Conservation (phyloP, 2,113 vertebrate species). For the Heteronetta atricapilla region DNA sequence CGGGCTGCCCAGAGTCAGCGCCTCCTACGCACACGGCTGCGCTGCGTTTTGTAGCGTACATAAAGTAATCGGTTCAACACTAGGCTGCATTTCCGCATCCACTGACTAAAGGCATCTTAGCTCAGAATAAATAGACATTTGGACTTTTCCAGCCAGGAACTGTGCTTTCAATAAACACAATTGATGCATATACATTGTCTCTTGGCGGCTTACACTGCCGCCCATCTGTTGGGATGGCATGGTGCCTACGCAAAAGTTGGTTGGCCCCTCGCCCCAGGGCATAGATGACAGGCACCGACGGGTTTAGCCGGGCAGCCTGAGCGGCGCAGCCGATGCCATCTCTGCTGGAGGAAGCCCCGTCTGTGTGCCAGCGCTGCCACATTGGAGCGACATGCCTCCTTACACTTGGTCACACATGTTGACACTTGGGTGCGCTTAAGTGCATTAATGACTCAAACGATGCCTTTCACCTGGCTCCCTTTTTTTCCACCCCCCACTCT, state of each 20-base stretch:
- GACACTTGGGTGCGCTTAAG: conserved; percentile 68
- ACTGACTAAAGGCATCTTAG: conserved; percentile 75
- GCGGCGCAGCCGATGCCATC: conserved; percentile 63
- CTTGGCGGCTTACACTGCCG: conserved; percentile 71
- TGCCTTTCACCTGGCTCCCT: conserved; percentile 64
- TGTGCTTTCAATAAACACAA: conserved; percentile 72
- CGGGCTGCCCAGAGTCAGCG: not conserved
- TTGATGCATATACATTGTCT: conserved; percentile 75
- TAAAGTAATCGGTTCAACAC: not conserved
- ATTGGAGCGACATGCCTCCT: conserved; percentile 64
- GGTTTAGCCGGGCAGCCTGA: conserved; percentile 74
- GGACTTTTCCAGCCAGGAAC: conserved; percentile 59
- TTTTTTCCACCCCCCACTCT: not conserved
- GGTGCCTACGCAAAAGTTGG: conserved; percentile 76
- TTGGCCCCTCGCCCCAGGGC: conserved; percentile 77
- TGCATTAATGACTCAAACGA: conserved; percentile 63
- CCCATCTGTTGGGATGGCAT: conserved; percentile 83
- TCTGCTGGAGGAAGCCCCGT: conserved; percentile 61
- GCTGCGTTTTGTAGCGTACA: not conserved
- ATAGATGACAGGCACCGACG: conserved; percentile 73
- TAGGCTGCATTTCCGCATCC: conserved; percentile 3
- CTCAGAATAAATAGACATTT: conserved; percentile 69
- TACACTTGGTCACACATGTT: conserved; percentile 60
- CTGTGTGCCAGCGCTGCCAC: conserved; percentile 38
- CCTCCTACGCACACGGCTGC: not conserved